Evolutionary conservation across 2,888 invertebrate species (phyloP).

Genomic region (Erynnis tages): DNA sequence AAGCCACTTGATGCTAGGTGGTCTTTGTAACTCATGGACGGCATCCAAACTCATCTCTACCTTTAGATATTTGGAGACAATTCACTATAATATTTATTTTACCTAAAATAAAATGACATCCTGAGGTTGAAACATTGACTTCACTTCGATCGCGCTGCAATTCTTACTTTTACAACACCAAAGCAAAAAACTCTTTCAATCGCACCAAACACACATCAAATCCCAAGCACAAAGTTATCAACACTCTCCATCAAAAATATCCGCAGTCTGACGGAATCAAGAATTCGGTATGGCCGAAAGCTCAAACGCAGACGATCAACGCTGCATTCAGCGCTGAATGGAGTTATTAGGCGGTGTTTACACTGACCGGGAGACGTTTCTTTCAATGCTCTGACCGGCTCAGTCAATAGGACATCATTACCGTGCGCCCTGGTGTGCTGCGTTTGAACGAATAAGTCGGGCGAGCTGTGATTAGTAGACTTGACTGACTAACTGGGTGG

Average conservation of each 20-base stretch:
- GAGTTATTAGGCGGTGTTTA: constrained; percentile 65
- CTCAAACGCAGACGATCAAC: constrained; percentile 24
- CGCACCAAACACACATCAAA: not conserved
- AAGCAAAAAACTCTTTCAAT: not conserved
- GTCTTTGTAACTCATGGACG: no score
- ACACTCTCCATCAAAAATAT: constrained; percentile 17
- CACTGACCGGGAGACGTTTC: constrained; percentile 73
- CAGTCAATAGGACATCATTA: constrained; percentile 73
- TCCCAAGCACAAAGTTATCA: constrained; percentile 2
- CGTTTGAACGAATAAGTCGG: constrained; percentile 37
- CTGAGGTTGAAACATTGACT: no score
- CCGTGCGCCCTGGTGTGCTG: constrained; percentile 43
- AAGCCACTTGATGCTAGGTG: no score
- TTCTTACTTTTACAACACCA: no score
- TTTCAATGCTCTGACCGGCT: constrained; percentile 60
- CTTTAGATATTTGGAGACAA: no score
- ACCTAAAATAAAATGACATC: no score
- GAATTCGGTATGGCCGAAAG: constrained; percentile 23
- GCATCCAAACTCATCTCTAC: no score
- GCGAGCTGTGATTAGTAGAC: no score
- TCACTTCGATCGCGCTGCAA: no score
- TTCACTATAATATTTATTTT: no score
- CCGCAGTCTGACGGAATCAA: constrained; percentile 11
- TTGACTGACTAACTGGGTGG: no score
- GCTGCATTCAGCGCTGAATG: constrained; percentile 45